Evolutionary conservation across 2,888 invertebrate species (phyloP), one percentile per base, ranked within the genome.

Genomic region (Meganola albula): DNA sequence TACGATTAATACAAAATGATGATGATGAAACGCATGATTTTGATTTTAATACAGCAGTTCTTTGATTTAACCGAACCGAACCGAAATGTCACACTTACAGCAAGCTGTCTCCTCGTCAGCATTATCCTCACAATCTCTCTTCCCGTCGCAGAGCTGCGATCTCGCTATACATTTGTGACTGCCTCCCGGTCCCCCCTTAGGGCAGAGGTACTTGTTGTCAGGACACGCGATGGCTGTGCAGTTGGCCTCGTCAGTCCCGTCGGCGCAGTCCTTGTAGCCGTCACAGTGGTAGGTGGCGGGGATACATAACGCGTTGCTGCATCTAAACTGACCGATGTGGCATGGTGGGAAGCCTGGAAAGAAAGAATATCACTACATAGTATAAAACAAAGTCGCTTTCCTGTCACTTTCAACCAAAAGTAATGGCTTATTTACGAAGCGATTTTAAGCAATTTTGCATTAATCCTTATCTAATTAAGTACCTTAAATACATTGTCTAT

Each of bases 281-380:
- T 93, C 93, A 78, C 95, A 95, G 69, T 92, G 93, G 78, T 93
- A 95, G 27, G 91, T 90, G 28, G 90, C 89, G 0, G 97, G 98
- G 58, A 99, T 97, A 78, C 99, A 99, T 7, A 97, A 89, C 0
- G 94, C 93, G 79, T 97, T 97, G 48, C 92, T 91, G 80, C 98
- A 98, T 20, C 96, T 90, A 82, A 97, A 98, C 83, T 98, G 97
- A 1, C 94, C 94, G 53, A 91, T 91, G 66, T 94, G 93, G 72
- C 97, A 97, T 0, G 93, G 89, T 1, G 95, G 95, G 69, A 97
- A 97, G 78, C 91, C 96, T 95, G 77, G 3, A 4, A 9, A 21
- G 20, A 25, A 4, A 10, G 4, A 29, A 10, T 12, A 22, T n/a
- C n/a, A n/a, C n/a, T n/a, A n/a, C n/a, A n/a, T n/a, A n/a, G n/a